Evolutionary conservation across 92 coral and sea anemone species (phyloP), one percentile per base, ranked within the genome.

Genomic region (Zoanthus sansibaricus): DNA sequence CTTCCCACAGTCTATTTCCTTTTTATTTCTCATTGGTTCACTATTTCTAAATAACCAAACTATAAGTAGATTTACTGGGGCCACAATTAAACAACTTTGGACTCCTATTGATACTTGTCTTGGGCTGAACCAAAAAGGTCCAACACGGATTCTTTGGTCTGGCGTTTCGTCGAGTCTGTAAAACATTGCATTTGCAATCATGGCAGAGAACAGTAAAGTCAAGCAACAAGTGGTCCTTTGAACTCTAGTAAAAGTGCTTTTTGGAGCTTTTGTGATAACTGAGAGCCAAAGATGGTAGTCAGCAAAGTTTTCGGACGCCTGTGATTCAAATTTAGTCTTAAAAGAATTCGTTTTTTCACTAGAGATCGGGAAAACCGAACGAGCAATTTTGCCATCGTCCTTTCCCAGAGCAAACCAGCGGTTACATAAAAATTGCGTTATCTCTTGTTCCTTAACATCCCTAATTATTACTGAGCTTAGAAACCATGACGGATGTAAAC

Each of bases 141-240:
- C 98, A 6, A 94, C 91, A 62, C 92, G 94, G 44, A 94, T 89
- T 44, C 90, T 89, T 12, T 92, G 93, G 59, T 94, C 94, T 10
- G 94, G 89, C n/a, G 67, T 83, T 74, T 87, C 47, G 79, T 91
- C 92, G 0, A 86, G 80, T 71, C 84, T 82, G 80, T 95, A 95
- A 88, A 91, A 95, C 94, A 95, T 78, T 48, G 96, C 98, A n/a
- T 95, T 93, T 1, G 89, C 95, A 47, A 95, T 55, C 98, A 95
- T 95, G 16, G 87, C 96, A 0, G 98, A 91, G 75, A 89, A 82
- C 64, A 95, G 59, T 0, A 95, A 71, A 51, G 91, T 71, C 55
- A 93, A 21, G 16, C 98, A 95, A 49, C 96, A 95, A 9, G 98
- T 95, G 9, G 95, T 90, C 74, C 98, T 79, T 67, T 95, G 98